Base-by-base conservation (phyloP, 2,888 invertebrate genomes). In the Timema podura region DNA sequence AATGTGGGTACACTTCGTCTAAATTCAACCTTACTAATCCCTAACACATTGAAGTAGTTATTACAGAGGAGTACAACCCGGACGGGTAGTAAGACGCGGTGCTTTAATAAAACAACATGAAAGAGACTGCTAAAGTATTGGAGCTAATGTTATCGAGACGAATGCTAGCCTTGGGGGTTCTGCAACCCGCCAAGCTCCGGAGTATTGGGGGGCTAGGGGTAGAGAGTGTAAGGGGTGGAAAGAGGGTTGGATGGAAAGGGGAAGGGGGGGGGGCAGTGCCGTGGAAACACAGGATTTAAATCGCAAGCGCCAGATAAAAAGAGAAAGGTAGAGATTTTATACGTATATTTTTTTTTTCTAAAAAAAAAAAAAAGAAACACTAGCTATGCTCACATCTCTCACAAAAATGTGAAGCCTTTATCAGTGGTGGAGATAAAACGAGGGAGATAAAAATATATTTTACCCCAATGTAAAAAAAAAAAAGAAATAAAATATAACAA, bases 341-440 rank as follows among this genome's bases (percentile, higher is more conserved):
- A 61, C 61, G 61, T 61, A 61, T 61, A 61, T 16, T 61, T 61
- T 61, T 59, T 59, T 59, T 61, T 61, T 30, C 13, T 10, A 59
- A 15, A 68, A 65, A 65, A 67, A 67, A 72, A 72, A 69, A 59
- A 65, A 70, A 45, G 61, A 61, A 61, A 30, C 61, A 69, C 49
- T 68, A 65, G 67, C 67, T 59, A 16, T 49, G 65, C 69, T 66
- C 71, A 68, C 71, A 67, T 68, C 71, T 71, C 71, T 71, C 71
- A 71, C 71, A 71, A 71, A 71, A 71, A 71, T 71, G 71, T 69
- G 68, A 72, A 64, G 70, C 69, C 70, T 72, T 72, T 68, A 68
- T 70, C 70, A 69, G 67, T 48, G 47, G 65, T 68, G 65, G 49
- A 65, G 70, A 72, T 68, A 70, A 70, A 70, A 72, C 70, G 68